phyloP scores from a whole-genome alignment of 2,888 invertebrate genomes.

The Maniola hyperantus region DNA sequence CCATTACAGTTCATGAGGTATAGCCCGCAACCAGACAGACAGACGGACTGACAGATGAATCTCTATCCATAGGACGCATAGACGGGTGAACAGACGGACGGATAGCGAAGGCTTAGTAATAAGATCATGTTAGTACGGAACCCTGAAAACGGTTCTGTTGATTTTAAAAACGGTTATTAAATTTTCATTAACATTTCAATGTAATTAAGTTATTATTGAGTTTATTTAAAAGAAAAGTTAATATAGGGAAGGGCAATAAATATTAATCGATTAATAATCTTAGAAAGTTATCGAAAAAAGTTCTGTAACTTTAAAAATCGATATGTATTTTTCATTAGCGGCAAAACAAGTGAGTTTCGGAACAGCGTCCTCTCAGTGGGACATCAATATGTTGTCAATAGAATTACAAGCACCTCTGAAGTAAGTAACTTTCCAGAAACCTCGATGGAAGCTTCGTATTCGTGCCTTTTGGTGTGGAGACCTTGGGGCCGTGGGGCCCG shows the following conservation, averaged over 20 bases:
- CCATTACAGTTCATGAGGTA: no score
- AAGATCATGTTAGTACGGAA: no score
- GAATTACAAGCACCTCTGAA: background rate
- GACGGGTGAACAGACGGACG: no score
- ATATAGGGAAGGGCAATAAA: constrained; percentile 3
- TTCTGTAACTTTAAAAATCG: constrained; percentile 9
- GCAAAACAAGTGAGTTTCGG: background rate
- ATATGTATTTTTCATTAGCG: constrained; percentile 4
- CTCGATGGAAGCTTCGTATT: no score
- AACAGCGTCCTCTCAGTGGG: constrained; percentile 14
- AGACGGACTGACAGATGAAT: no score
- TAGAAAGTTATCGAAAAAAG: constrained; percentile 13
- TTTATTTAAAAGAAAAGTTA: background rate
- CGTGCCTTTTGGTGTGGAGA: no score
- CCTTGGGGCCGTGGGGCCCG: no score
- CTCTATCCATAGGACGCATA: no score
- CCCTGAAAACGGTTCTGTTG: background rate
- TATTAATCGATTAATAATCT: constrained; percentile 5
- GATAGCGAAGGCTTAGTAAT: no score
- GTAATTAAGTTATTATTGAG: background rate
- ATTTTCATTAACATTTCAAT: background rate
- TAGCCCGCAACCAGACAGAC: no score
- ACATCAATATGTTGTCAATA: constrained; percentile 9
- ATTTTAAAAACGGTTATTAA: background rate
- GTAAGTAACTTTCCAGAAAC: background rate